phyloP scores from a whole-genome alignment of 2,113 vertebrate species.

The Entomyzon cyanotis region DNA sequence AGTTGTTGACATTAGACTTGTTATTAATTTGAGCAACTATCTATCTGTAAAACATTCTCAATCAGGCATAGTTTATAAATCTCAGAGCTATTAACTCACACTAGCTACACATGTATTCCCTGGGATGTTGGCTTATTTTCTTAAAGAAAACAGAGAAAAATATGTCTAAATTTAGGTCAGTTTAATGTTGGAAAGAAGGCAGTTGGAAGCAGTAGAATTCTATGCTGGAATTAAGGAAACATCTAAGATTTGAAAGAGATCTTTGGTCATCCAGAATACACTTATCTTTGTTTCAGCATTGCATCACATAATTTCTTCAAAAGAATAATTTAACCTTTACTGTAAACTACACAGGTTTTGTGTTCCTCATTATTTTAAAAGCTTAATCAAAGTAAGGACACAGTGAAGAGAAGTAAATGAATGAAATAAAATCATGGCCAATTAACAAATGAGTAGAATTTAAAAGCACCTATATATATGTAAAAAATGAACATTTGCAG shows the following conservation, averaged over 20 bases:
- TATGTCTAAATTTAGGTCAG: neutral
- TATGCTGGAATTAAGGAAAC: neutral
- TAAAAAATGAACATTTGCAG: neutral
- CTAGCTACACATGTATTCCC: rapidly evolving
- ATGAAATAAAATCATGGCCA: neutral
- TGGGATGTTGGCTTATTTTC: neutral
- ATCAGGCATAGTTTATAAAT: neutral
- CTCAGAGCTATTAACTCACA: neutral
- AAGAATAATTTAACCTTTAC: neutral
- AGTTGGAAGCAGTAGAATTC: neutral
- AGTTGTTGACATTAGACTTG: neutral
- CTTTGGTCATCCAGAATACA: neutral
- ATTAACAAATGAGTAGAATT: neutral
- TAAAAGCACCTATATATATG: neutral
- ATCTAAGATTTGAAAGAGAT: neutral
- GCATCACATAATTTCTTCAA: neutral
- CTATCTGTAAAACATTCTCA: neutral
- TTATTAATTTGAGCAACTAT: neutral
- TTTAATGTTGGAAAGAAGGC: neutral
- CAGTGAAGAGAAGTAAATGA: neutral
- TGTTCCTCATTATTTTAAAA: neutral
- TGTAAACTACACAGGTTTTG: neutral
- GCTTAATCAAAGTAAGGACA: neutral
- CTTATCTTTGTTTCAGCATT: neutral
- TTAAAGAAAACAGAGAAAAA: neutral